Evolutionary conservation across 2,888 invertebrate genomes (phyloP).

Genomic region (Agrypnus murinus): DNA sequence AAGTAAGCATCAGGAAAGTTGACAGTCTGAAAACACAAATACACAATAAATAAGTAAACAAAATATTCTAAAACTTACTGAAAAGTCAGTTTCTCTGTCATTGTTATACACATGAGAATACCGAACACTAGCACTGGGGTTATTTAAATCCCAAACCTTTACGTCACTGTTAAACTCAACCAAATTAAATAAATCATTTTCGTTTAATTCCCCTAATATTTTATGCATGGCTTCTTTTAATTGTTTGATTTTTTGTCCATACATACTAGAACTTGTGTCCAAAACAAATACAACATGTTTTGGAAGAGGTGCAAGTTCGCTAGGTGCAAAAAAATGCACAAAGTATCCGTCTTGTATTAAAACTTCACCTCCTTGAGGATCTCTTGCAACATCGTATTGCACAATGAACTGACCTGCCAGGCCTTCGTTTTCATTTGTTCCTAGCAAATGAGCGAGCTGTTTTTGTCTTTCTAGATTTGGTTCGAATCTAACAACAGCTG

Average conservation of each 20-base stretch:
- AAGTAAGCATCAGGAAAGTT: constrained; percentile 72
- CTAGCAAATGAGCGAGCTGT: constrained; percentile 70
- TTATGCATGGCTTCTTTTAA: constrained; percentile 80
- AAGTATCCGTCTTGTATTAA: constrained; percentile 82
- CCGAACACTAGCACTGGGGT: constrained; percentile 67
- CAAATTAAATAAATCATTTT: constrained; percentile 80
- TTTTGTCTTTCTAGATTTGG: constrained; percentile 77
- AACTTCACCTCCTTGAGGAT: constrained; percentile 75
- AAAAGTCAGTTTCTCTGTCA: too few species aligned
- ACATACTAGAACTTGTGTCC: constrained; percentile 85
- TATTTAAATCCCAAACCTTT: constrained; percentile 74
- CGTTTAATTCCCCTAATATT: constrained; percentile 78
- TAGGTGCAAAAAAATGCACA: constrained; percentile 84
- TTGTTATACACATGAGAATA: background rate
- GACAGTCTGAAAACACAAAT: constrained; percentile 55
- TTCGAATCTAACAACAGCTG: constrained; percentile 72
- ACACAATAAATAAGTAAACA: too few species aligned
- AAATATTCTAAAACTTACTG: too few species aligned
- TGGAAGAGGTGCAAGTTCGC: constrained; percentile 74
- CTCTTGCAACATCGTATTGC: constrained; percentile 80
- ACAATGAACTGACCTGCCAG: constrained; percentile 80
- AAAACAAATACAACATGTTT: constrained; percentile 85
- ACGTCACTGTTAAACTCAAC: constrained; percentile 77
- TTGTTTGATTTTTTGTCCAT: constrained; percentile 79
- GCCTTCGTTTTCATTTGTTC: constrained; percentile 70